phyloP scores from a whole-genome alignment of 2,797 vertebrate species.

The Gobio occitaniae region DNA sequence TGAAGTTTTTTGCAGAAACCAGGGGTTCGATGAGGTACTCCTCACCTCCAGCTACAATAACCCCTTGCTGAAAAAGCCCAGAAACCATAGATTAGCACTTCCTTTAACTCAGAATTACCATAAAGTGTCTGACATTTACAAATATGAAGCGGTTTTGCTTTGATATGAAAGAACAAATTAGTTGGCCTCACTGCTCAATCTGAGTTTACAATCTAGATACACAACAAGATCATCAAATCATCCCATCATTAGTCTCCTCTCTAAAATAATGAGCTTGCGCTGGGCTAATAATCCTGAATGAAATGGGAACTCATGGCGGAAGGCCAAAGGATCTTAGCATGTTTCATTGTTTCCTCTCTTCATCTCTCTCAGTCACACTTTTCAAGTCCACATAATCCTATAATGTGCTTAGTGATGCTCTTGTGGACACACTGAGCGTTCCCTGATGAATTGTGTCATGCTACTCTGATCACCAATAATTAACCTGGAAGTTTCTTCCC shows the following conservation, averaged over 20 bases:
- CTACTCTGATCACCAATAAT: constrained; percentile 76
- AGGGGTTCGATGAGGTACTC: constrained; percentile 98
- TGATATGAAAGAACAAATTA: constrained; percentile 18
- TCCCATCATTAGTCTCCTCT: constrained; percentile 41
- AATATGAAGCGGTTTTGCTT: background rate
- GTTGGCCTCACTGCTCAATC: constrained; percentile 4
- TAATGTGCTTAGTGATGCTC: constrained; percentile 80
- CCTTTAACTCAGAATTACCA: background rate
- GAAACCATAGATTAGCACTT: constrained; percentile 57
- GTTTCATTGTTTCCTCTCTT: constrained; percentile 60
- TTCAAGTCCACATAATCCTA: constrained; percentile 76
- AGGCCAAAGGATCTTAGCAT: constrained; percentile 55
- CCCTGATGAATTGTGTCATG: constrained; percentile 72
- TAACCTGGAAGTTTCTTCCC: constrained; percentile 75
- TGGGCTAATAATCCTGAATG: constrained; percentile 30
- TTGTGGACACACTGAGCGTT: constrained; percentile 71
- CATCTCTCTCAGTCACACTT: constrained; percentile 65
- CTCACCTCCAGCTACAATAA: constrained; percentile 94
- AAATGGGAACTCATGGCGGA: constrained; percentile 28
- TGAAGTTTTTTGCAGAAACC: constrained; percentile 81
- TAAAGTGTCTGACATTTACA: background rate
- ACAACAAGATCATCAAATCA: constrained; percentile 48
- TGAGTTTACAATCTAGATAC: constrained; percentile 27
- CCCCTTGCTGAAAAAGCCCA: constrained; percentile 85
- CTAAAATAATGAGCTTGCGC: constrained; percentile 50